Evolutionary conservation across 2,888 invertebrate species (phyloP), one percentile per base, ranked within the genome.

Genomic region (Petrolisthes cinctipes): DNA sequence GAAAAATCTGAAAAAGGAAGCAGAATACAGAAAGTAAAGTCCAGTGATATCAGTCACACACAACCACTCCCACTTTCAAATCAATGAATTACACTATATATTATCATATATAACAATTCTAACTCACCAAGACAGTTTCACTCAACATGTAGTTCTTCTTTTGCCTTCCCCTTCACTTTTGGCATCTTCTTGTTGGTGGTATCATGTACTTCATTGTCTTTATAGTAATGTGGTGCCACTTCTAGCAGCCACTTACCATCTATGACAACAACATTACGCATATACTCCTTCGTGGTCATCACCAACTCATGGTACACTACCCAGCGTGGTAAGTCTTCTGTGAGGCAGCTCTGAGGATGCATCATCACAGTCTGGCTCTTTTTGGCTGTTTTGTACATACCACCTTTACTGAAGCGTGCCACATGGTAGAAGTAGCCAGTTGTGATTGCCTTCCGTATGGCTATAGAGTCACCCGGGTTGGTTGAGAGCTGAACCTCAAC

Each of bases 381-480:
- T 93, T 99, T 99, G 0, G 98, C 98, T 76, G 99, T 99, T 94
- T 98, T 98, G 92, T 99, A 99, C 92, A 96, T 95, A 4, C 98
- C 98, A 57, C 96, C 97, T 94, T 99, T 99, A 3, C 97, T 97
- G 91, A 99, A 94, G 91, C 97, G 95, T 0, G 99, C 97, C 85
- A 99, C 96, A 93, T 99, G 98, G 93, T 99, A 99, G 94, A 99
- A 99, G 93, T 98, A 99, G 0, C 99, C 99, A 5, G 99, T 95
- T 0, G 99, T 99, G 85, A 99, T 96, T 0, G 99, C 96, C 94
- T 99, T 99, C 85, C 98, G 94, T 90, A 99, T 97, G 91, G 96
- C 96, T 0, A 96, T 94, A 17, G 97, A 96, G 93, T 99, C 98
- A 0, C 95, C 94, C 89, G 96, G 94, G 92, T 96, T 97, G 0